Conservation (phyloP, 2,797 vertebrate genomes). For the Paratrypauchen microcephalus region DNA sequence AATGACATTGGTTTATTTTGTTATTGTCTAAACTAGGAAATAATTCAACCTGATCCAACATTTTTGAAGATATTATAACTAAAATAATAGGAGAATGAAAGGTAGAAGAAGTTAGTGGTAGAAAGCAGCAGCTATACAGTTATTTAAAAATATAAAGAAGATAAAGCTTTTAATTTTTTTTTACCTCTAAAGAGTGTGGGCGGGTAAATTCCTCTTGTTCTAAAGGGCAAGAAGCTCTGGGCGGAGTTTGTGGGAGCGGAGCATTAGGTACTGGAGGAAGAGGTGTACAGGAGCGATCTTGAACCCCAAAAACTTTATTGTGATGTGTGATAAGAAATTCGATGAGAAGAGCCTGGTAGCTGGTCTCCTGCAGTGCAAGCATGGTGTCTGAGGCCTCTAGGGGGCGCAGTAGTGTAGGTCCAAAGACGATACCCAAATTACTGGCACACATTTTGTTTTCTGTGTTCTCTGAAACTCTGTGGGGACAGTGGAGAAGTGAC, state of each 20-base stretch:
- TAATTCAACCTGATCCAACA: slow-evolving; percentile 14
- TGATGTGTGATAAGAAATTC: slow-evolving; percentile 89
- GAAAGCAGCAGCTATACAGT: slow-evolving; percentile 43
- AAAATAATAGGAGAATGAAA: neutral
- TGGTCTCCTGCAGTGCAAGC: slow-evolving; percentile 85
- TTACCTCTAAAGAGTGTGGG: slow-evolving; percentile 76
- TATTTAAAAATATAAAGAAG: neutral
- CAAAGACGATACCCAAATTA: slow-evolving; percentile 94
- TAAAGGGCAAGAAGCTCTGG: slow-evolving; percentile 49
- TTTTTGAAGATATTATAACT: neutral
- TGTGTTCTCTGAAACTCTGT: slow-evolving; percentile 83
- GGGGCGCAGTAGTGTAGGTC: slow-evolving; percentile 88
- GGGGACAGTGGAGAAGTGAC: slow-evolving; percentile 24
- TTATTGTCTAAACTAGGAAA: slow-evolving; percentile 17
- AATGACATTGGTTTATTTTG: slow-evolving; percentile 68
- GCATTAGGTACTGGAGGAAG: slow-evolving; percentile 64
- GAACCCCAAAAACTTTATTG: slow-evolving; percentile 78
- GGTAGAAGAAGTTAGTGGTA: slow-evolving; percentile 23
- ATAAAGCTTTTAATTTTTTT: slow-evolving; percentile 24
- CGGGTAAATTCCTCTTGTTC: slow-evolving; percentile 42
- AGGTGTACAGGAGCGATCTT: slow-evolving; percentile 54
- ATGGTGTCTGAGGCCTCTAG: slow-evolving; percentile 75
- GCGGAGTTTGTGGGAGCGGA: slow-evolving; percentile 68
- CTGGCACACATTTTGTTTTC: slow-evolving; percentile 94
- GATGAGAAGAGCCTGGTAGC: slow-evolving; percentile 86